Conservation (phyloP, 2,797 vertebrate species). For the Chelidonichthys spinosus region DNA sequence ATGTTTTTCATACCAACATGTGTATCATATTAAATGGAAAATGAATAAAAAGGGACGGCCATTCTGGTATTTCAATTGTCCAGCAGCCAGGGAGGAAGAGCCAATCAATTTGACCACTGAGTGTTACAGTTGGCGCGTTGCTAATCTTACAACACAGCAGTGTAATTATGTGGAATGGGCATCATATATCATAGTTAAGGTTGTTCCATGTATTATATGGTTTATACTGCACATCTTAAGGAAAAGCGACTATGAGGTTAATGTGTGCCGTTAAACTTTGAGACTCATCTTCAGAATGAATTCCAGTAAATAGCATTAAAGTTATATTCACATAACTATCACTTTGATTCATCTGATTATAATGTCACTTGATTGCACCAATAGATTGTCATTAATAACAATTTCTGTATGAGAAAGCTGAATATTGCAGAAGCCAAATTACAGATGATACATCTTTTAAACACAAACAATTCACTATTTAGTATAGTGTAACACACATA, state of each 20-base stretch:
- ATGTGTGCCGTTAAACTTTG: constrained; percentile 34
- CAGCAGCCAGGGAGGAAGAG: constrained; percentile 10
- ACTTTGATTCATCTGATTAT: constrained; percentile 29
- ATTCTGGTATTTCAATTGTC: constrained; percentile 41
- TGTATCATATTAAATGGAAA: constrained; percentile 29
- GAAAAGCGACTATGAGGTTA: constrained; percentile 22
- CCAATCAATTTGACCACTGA: constrained; percentile 36
- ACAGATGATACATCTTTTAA: background rate
- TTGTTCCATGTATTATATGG: constrained; percentile 19
- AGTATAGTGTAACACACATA: too few species aligned
- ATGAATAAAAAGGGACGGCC: constrained; percentile 17
- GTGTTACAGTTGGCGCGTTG: constrained; percentile 8
- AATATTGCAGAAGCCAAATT: background rate
- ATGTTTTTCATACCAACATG: constrained; percentile 51
- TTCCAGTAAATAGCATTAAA: constrained; percentile 24
- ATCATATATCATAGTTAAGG: constrained; percentile 24
- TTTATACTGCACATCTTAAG: constrained; percentile 36
- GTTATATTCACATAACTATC: constrained; percentile 14
- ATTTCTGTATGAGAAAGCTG: background rate
- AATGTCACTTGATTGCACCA: constrained; percentile 8
- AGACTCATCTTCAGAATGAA: constrained; percentile 10
- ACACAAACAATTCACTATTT: background rate
- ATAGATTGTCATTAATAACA: constrained; percentile 1
- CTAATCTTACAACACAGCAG: constrained; percentile 28
- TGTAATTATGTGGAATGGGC: constrained; percentile 40